Evolutionary conservation across 1,140 invertebrate species (phyloP), one percentile per base, ranked within the genome.

Genomic region (Steinernema feltiae): DNA sequence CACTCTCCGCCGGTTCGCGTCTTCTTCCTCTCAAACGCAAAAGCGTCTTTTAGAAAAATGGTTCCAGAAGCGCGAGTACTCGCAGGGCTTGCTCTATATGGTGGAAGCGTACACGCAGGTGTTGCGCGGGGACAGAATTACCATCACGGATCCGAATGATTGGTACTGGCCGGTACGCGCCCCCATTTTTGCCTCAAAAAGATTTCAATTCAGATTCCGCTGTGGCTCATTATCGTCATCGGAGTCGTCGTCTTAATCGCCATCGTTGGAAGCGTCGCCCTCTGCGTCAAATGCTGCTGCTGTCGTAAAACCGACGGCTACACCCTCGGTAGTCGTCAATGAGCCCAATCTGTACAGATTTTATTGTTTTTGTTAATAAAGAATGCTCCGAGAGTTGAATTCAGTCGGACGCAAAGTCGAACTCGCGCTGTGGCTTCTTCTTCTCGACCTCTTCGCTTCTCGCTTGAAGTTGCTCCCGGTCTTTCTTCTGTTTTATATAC

Each of bases 51-150:
- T 48, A 74, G 76, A 70, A 24, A 21, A 74, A 3, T 71, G 70
- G 35, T 77, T 77, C 76, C 70, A 70, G 35, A 77, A 71, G 53
- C 27, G 27, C 30, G 46, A 74, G 30, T 77, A 77, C 72, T 24
- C 35, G 27, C 63, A 74, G 17, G 76, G 76, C n/a, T 30, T 77
- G 18, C 30, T 48, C 17, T 77, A 72, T 48, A 77, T 77, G 76
- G 32, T 72, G 17, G 69, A 74, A 12, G 32, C 29, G 21, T 77
- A 74, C 30, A 74, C 48, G 18, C 48, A 74, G 32, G 76, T 70
- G 0, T 30, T 77, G 15, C 70, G 48, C 17, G 35, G 63, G 1
- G 69, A 77, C 30, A 70, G 48, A 1, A 21, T 74, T 29, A 71
- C n/a, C 18, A 32, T 74, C 30, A 72, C 48, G 2, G 48, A 74